Evolutionary conservation across 2,113 vertebrate species (phyloP).

Genomic region (Oryzias woworae): DNA sequence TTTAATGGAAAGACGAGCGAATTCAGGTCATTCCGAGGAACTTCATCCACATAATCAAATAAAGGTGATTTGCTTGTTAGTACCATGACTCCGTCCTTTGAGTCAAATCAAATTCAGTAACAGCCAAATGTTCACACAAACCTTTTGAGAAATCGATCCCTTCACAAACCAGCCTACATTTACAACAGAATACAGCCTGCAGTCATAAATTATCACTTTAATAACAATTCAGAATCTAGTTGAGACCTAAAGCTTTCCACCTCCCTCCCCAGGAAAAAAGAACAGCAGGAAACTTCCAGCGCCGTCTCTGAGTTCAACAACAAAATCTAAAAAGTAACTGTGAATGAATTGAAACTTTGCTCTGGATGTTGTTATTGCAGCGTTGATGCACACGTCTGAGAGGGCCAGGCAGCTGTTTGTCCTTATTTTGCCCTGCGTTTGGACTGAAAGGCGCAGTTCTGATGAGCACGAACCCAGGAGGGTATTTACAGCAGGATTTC

Average conservation of each 20-base stretch:
- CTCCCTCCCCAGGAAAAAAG: constrained; percentile 33
- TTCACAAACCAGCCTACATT: constrained; percentile 19
- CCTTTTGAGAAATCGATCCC: no score
- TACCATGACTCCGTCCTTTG: background rate
- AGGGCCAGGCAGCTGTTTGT: background rate
- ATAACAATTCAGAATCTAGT: constrained; percentile 27
- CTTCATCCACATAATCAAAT: no score
- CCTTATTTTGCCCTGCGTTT: constrained; percentile 14
- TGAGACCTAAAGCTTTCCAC: constrained; percentile 17
- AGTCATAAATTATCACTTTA: constrained; percentile 35
- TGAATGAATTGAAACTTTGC: no score
- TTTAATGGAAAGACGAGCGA: constrained; percentile 63
- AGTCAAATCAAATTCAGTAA: constrained; percentile 9
- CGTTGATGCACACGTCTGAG: background rate
- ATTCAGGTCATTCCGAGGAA: constrained; percentile 22
- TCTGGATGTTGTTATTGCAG: background rate
- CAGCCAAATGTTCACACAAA: background rate
- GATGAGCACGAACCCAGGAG: constrained; percentile 33
- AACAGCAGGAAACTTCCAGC: constrained; percentile 26
- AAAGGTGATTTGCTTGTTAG: no score
- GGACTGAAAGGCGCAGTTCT: constrained; percentile 21
- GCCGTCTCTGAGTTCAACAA: constrained; percentile 25
- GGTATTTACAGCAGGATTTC: constrained; percentile 60
- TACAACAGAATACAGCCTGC: constrained; percentile 26
- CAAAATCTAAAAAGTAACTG: constrained; percentile 42